A percentile compares a stretch with the other conserved stretches of the same genome.
phyloP scores from a whole-genome alignment of 2,113 vertebrate genomes.

The Chitala chitala region DNA sequence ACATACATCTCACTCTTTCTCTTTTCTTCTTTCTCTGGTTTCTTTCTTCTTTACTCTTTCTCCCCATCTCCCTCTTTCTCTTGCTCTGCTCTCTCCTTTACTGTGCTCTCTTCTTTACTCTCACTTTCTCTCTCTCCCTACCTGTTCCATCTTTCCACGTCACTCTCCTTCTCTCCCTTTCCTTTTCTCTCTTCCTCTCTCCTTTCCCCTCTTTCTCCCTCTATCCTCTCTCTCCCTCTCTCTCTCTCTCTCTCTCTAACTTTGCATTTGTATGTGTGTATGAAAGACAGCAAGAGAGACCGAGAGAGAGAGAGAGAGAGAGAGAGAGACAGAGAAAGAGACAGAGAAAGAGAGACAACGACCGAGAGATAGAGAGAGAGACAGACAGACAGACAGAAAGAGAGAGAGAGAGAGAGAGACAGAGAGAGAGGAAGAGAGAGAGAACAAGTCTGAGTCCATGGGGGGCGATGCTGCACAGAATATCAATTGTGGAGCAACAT shows the following conservation, averaged over 20 bases:
- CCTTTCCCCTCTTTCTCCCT: conserved; percentile 40
- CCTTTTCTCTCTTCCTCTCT: background rate
- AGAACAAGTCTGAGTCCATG: too few species aligned
- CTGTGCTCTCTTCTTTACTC: background rate
- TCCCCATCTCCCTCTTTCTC: background rate
- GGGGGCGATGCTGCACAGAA: conserved; percentile 74
- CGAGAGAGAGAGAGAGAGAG: too few species aligned
- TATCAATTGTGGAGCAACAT: conserved; percentile 87
- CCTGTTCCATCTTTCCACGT: conserved; percentile 41
- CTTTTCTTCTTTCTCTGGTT: background rate
- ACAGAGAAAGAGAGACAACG: too few species aligned
- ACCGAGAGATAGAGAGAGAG: too few species aligned
- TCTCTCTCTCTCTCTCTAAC: background rate
- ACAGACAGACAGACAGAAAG: too few species aligned
- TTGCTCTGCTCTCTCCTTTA: too few species aligned
- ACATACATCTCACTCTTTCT: background rate
- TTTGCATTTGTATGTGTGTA: background rate
- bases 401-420: too few species aligned
- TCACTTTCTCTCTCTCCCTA: background rate
- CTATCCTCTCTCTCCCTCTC: conserved; percentile 11
- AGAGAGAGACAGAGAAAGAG: too few species aligned
- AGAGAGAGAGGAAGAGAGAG: too few species aligned
- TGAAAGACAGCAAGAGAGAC: too few species aligned
- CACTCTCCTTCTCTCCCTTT: conserved; percentile 38
- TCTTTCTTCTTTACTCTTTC: conserved; percentile 43